Conservation (phyloP, 1,140 invertebrate genomes). For the Drosophila arawakana region DNA sequence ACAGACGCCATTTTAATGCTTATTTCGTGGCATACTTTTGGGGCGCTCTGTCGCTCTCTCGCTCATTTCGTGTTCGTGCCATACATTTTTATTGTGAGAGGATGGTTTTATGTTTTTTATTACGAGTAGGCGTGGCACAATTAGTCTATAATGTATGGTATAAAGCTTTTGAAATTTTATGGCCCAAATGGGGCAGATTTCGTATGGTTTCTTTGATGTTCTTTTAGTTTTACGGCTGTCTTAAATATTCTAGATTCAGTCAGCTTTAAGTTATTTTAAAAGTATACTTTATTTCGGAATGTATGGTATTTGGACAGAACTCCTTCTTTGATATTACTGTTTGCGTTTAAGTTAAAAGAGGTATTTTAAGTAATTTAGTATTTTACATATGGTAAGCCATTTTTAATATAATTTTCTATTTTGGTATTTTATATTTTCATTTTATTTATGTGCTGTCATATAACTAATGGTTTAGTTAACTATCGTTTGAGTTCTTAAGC, state of each 20-base stretch:
- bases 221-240: conserved; percentile 17
- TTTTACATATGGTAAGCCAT: no score
- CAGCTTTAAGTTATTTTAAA: conserved; percentile 9
- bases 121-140: conserved; percentile 41
- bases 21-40: conserved; percentile 67
- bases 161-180: conserved; percentile 20
- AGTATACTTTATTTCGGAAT: background rate
- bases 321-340: background rate
- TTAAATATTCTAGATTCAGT: conserved; percentile 38
- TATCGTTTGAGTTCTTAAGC: no score
- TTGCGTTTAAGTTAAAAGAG: no score
- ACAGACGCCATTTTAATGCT: conserved; percentile 56
- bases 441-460: no score
- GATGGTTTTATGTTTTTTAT: conserved; percentile 53
- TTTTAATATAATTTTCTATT: no score
- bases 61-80: conserved; percentile 57
- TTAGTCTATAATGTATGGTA: conserved; percentile 65
- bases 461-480: no score
- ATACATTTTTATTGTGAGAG: conserved; percentile 68
- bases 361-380: no score
- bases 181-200: conserved; percentile 40
- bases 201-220: conserved; percentile 18
- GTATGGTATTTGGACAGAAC: background rate
- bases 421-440: no score
- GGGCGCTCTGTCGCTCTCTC: conserved; percentile 38